A percentile compares a stretch with the other conserved stretches of the same genome.
Conservation (phyloP, 2,113 vertebrate genomes). For the Triplophysa rosa region DNA sequence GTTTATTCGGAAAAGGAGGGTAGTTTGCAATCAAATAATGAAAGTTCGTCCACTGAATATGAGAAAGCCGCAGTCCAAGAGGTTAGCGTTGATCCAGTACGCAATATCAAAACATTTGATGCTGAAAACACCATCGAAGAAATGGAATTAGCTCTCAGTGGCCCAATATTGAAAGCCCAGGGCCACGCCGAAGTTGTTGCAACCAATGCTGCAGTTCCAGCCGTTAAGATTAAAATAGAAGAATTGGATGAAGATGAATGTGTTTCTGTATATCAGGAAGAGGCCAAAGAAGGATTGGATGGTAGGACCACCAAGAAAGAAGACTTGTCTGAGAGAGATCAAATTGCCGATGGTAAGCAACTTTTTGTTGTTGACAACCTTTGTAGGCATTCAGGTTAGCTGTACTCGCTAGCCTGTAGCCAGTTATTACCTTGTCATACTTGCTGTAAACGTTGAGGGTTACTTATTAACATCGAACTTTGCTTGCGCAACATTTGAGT, state of each 20-base stretch:
- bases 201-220: slow-evolving; percentile 9
- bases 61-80: not conserved
- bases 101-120: not conserved
- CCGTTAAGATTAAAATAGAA: slow-evolving; percentile 51
- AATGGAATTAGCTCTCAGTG: slow-evolving; percentile 4
- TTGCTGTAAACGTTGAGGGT: not conserved
- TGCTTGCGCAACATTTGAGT: too few relatives aligned
- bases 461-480: not conserved
- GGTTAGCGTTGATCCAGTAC: not conserved
- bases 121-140: slow-evolving; percentile 23
- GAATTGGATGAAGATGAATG: slow-evolving; percentile 50
- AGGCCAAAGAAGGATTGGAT: slow-evolving; percentile 23
- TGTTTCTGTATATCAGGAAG: slow-evolving; percentile 37
- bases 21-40: slow-evolving; percentile 18
- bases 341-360: slow-evolving; percentile 45
- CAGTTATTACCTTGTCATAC: not conserved
- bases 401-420: not conserved
- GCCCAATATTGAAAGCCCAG: slow-evolving; percentile 25
- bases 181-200: slow-evolving; percentile 41
- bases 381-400: not conserved
- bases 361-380: not conserved
- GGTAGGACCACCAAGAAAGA: slow-evolving; percentile 26
- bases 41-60: slow-evolving; percentile 28
- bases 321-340: slow-evolving; percentile 22
- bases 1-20: slow-evolving; percentile 48